Evolutionary conservation across 2,113 vertebrate genomes (phyloP).

Genomic region (Trematocara unimaculatum): DNA sequence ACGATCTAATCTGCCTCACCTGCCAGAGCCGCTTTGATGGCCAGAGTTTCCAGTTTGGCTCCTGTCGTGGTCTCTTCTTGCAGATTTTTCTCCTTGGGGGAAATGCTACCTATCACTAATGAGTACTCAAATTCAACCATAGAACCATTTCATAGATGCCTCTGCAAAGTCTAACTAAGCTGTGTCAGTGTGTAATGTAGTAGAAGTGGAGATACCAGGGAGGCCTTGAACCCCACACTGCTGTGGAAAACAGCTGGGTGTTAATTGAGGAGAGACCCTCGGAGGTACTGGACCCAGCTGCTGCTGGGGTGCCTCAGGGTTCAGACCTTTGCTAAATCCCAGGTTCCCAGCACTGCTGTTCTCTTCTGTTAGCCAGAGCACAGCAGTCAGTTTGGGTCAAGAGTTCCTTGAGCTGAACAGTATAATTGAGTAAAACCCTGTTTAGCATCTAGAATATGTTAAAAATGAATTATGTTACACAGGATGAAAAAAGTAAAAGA

Average conservation of each 20-base stretch:
- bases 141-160: neutral
- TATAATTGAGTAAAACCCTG: neutral
- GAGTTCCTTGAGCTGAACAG: constrained; percentile 19
- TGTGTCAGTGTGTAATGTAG: neutral
- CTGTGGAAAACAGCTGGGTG: constrained; percentile 57
- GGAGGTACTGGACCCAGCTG: constrained; percentile 31
- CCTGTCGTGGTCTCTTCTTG: neutral
- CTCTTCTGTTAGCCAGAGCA: constrained; percentile 50
- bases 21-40: constrained; percentile 10
- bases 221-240: constrained; percentile 30
- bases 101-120: neutral
- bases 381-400: constrained; percentile 30
- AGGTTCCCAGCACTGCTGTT: constrained; percentile 63
- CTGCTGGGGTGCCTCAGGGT: constrained; percentile 30
- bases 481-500: neutral
- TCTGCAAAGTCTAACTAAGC: neutral
- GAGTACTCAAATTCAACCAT: neutral
- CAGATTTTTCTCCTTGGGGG: neutral
- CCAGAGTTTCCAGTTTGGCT: neutral
- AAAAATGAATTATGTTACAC: neutral
- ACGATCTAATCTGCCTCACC: constrained; percentile 35
- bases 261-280: constrained; percentile 57
- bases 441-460: neutral
- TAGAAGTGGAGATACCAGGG: neutral
- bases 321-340: constrained; percentile 51